Conservation (phyloP, 2,888 invertebrate genomes). For the Julus scanicus region DNA sequence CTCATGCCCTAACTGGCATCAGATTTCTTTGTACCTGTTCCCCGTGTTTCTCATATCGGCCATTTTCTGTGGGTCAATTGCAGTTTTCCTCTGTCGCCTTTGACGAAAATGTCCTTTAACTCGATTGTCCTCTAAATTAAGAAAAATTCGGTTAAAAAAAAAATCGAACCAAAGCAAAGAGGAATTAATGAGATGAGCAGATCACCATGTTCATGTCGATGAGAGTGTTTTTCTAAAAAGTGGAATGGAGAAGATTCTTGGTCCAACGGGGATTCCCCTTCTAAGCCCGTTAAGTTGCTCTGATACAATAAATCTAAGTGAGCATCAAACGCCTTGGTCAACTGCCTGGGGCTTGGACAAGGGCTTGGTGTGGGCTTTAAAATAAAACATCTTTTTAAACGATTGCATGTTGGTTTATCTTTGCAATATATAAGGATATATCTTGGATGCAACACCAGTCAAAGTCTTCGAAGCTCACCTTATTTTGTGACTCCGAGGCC, state of each 20-base stretch:
- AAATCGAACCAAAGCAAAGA: not conserved
- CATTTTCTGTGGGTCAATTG: slow-evolving; percentile 57
- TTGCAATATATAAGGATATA: too few relatives aligned
- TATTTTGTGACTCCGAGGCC: slow-evolving; percentile 12
- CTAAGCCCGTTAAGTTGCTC: not conserved
- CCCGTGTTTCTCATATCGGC: slow-evolving; percentile 56
- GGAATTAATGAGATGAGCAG: not conserved
- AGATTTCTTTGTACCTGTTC: slow-evolving; percentile 51
- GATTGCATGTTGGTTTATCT: too few relatives aligned
- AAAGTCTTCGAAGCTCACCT: not conserved
- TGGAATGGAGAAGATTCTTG: slow-evolving; percentile 47
- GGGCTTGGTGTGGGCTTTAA: slow-evolving; percentile 43
- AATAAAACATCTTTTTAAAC: too few relatives aligned
- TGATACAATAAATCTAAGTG: slow-evolving; percentile 52
- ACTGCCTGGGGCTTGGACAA: slow-evolving; percentile 53
- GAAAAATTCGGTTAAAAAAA: not conserved
- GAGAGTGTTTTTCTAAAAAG: not conserved
- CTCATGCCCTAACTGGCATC: too few relatives aligned
- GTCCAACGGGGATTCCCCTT: slow-evolving; percentile 44
- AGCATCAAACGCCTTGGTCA: slow-evolving; percentile 55
- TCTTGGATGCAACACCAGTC: too few relatives aligned
- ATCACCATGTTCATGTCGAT: slow-evolving; percentile 54
- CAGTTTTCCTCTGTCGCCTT: slow-evolving; percentile 61
- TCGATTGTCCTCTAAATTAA: slow-evolving; percentile 59
- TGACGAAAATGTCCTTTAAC: slow-evolving; percentile 60